Evolutionary conservation across 1,140 invertebrate species (phyloP), one percentile per base, ranked within the genome.

Genomic region (Battus philenor): DNA sequence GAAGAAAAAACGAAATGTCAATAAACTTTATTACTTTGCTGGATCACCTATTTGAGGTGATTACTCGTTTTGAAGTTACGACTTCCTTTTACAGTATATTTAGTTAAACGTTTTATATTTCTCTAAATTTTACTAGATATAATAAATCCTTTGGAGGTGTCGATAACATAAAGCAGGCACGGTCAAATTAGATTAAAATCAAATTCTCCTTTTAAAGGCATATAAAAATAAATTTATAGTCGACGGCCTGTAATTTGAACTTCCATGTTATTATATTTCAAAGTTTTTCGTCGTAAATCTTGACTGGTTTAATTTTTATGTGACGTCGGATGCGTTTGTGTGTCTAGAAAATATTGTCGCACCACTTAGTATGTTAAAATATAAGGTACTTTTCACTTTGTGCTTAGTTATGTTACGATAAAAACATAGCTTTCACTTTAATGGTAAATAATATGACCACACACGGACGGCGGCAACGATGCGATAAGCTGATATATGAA

Each of bases 231-330:
- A 76, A 82, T 82, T 81, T 76, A 78, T 71, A 61, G 56, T 51
- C 12, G 39, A 33, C 60, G 57, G 54, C 46, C 49, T 51, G 71
- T 75, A 78, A 78, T 66, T 67, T 68, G 64, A 77, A 66, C 62
- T 60, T 54, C 18, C 59, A 39, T 56, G 72, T 78, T 73, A 80
- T 82, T 78, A 74, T 77, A 76, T 80, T 82, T 78, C 76, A 74
- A 78, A 76, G 69, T 67, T 68, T 74, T 66, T 34, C 29, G 39
- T 64, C 61, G 55, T 82, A 82, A 82, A 82, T 80, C 74, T 64
- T 48, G 20, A 47, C 20, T 64, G 57, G 52, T 73, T 70, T 78
- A 69, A 78, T 76, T 82, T 79, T 79, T 78, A 73, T 73, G 62
- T 67, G 68, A 64, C 66, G 50, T 57, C 29, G 45, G 57, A 57